Base-by-base conservation (phyloP, 2,113 vertebrate genomes). In the Oncorhynchus masou region DNA sequence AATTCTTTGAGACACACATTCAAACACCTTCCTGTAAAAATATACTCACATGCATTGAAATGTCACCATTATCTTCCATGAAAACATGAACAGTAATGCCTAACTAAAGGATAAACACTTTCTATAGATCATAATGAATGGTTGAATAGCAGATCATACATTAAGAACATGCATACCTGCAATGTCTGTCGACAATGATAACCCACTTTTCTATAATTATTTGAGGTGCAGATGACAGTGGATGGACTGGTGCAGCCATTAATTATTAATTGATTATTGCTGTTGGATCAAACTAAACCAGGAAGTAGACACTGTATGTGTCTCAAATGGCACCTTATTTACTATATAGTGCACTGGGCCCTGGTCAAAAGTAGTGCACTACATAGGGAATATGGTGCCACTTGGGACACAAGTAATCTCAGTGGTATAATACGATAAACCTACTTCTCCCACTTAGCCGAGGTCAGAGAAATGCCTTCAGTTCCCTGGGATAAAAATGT, bases 381-480 rank as follows among this genome's bases (percentile, higher is more conserved):
- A 54, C 5, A 16, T 54, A 54, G 12, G 11, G 15, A 51, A 51
- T 51, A 51, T 66, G 68, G 59, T 22, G 19, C 13, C 57, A 45
- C n/a, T 7, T 1, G 34, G 48, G 48, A n/a, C 11, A 49, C 65
- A 27, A 7, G 29, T 16, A 67, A 67, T 19, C 25, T 67, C 31
- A 34, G 67, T 39, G 16, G 19, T 68, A 3, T 34, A 68, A 68
- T 31, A 34, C 20, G 16, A 31, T 39, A 45, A 39, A 34, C 31
- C 3, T 34, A 68, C 29, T 68, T 2, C 24, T 39, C 29, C 29
- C 20, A 39, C 60, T 65, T 20, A 20, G 3, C 25, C 2, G 0
- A 7, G 70, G 49, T 64, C 80, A 83, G 65, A 74, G 77, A 83
- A 75, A 84, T 79, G 76, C 80, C 78, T 79, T 74, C 66, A 69